Evolutionary conservation across 2,113 vertebrate genomes (phyloP).

Genomic region (Lynx canadensis): DNA sequence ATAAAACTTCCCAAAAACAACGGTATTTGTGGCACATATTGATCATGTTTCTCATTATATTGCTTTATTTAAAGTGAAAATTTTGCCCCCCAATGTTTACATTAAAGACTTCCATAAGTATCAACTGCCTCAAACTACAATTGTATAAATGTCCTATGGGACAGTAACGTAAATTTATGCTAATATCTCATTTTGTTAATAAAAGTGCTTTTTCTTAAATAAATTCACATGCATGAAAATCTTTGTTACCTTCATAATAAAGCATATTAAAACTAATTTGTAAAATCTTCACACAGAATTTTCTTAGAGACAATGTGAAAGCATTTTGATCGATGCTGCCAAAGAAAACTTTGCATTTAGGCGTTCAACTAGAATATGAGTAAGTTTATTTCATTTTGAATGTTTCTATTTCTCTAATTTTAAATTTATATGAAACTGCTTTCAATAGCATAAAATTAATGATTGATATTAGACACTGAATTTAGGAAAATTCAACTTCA

Average conservation of each 20-base stretch:
- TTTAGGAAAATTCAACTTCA: slow-evolving; percentile 30
- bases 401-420: slow-evolving; percentile 68
- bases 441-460: slow-evolving; percentile 71
- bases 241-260: not conserved
- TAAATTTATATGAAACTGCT: slow-evolving; percentile 73
- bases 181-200: not conserved
- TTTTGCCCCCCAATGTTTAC: slow-evolving; percentile 4
- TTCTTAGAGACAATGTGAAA: slow-evolving; percentile 60
- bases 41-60: slow-evolving; percentile 38
- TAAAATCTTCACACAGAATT: slow-evolving; percentile 64
- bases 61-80: slow-evolving; percentile 42
- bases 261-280: slow-evolving; percentile 58
- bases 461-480: slow-evolving; percentile 64
- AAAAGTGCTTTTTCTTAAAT: not conserved
- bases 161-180: not conserved
- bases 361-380: slow-evolving; percentile 55
- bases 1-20: slow-evolving; percentile 47
- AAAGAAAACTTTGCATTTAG: not conserved
- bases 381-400: slow-evolving; percentile 72
- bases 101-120: slow-evolving; percentile 62
- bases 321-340: slow-evolving; percentile 36
- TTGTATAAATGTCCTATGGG: not conserved
- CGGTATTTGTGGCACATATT: not conserved
- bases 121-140: not conserved
- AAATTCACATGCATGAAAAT: slow-evolving; percentile 30